Evolutionary conservation across 2,888 invertebrate species (phyloP), one percentile per base, ranked within the genome.

Genomic region (Hypselothyrea guttata): DNA sequence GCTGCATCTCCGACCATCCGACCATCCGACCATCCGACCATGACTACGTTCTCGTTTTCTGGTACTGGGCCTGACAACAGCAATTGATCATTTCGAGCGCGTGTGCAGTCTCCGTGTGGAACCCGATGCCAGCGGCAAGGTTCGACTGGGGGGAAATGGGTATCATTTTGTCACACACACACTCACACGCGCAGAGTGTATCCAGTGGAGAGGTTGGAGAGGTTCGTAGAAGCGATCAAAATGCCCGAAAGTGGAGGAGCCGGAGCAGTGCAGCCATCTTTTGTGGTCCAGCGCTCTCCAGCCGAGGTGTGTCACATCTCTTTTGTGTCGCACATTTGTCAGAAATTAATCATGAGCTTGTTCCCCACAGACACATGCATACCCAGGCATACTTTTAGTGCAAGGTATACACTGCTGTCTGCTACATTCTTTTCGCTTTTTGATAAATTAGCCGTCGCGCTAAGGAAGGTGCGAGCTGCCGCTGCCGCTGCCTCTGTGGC

Each of bases 321-420:
- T 84, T 86, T 88, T 79, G 78, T 86, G 87, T 87, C 75, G 86
- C 81, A 86, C 88, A 89, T 89, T 89, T 89, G 89, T 88, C 88
- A 89, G 85, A 87, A 87, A 89, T 89, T 89, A 89, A 89, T 89
- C 89, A 89, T 88, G 89, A 79, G 87, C 87, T 87, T 86, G 86
- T 85, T 74, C 63, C 22, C 55, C 53, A 52, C 60, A 40, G 37
- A 53, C 18, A 47, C 8, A 68, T 58, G 52, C 31, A 45, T 42
- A 27, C n/a, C n/a, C n/a, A n/a, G n/a, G n/a, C n/a, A n/a, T n/a
- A n/a, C n/a, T n/a, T n/a, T n/a, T 33, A 35, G 41, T 59, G 38
- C 41, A 31, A 40, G 22, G 42, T 42, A 34, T 22, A 41, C 57
- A 42, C 30, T 48, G 53, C 37, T 48, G 49, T 46, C 33, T 42